Base-by-base conservation (phyloP, 2,113 vertebrate species). In the Sinocyclocheilus anshuiensis region DNA sequence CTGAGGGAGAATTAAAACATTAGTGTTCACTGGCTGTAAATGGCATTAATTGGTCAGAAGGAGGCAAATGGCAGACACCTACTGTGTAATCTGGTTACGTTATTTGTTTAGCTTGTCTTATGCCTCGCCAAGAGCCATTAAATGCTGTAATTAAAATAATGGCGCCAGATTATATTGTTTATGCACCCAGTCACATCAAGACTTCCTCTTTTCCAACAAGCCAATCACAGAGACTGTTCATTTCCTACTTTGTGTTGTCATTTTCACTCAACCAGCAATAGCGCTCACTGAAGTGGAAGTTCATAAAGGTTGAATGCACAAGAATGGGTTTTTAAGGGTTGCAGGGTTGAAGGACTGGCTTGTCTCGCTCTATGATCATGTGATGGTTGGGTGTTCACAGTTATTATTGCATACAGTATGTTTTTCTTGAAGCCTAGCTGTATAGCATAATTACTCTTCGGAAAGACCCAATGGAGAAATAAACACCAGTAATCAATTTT, bases 51-150 rank as follows among this genome's bases (percentile, higher is more conserved):
- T 83, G 74, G 80, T 57, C 80, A 42, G 69, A 26, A 83, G 72
- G 72, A 76, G 86, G 83, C 75, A 67, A 50, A 50, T 33, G 22
- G 84, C 42, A 55, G 78, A 83, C 86, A 83, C 86, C 86, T 83
- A 85, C 86, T 83, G 83, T 89, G 88, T 89, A 85, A 89, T 89
- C 74, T 87, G 86, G 86, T 85, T 89, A 87, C 84, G 74, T 69
- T 85, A 67, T 86, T 89, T 86, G 86, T 87, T 89, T 85, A 79
- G 79, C 79, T 80, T 83, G 77, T 86, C 26, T 39, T 76, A 77
- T 42, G 88, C 69, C 22, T 86, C 61, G 24, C 85, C 71, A 39
- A 81, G 86, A 89, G 69, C 45, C 65, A 75, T 85, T 87, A 83
- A 89, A 86, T 83, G 77, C 78, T 87, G 75, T 87, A 89, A 89